Conservation (phyloP, 2,113 vertebrate species). For the Spilogale gracilis region DNA sequence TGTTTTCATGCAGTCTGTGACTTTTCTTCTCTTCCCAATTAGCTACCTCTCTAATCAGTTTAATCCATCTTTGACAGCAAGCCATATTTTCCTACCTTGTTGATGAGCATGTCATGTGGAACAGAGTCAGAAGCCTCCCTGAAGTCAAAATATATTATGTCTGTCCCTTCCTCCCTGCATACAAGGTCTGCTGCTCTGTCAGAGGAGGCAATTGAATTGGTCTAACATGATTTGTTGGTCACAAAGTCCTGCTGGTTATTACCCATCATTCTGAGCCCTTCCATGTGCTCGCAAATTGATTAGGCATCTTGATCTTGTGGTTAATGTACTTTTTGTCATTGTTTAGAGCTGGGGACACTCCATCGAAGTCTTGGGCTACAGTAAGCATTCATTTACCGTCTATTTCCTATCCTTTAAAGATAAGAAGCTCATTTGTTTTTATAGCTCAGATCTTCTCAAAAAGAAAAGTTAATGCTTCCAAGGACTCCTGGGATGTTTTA, state of each 20-base stretch:
- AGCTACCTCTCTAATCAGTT: constrained; percentile 80
- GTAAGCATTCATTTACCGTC: background rate
- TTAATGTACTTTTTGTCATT: constrained; percentile 79
- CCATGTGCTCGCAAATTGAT: constrained; percentile 78
- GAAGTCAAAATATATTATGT: constrained; percentile 80
- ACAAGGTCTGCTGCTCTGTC: constrained; percentile 76
- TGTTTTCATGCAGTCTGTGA: constrained; percentile 53
- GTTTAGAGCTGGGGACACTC: constrained; percentile 58
- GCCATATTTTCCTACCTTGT: constrained; percentile 79
- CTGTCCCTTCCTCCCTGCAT: constrained; percentile 60
- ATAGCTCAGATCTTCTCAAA: background rate
- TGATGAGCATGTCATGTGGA: constrained; percentile 82
- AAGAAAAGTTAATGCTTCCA: background rate
- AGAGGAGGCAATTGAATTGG: constrained; percentile 71
- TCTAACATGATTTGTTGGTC: constrained; percentile 82
- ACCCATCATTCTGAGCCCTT: constrained; percentile 70
- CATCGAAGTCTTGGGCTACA: background rate
- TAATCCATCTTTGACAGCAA: constrained; percentile 80
- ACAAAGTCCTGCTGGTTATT: constrained; percentile 78
- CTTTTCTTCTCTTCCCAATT: constrained; percentile 76
- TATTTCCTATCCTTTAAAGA: constrained; percentile 29
- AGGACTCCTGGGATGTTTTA: background rate
- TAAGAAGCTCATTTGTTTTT: constrained; percentile 6
- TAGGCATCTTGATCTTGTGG: constrained; percentile 71
- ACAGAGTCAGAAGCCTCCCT: constrained; percentile 75